These are phyloP conservation scores for Octomys mimax DNA, from an alignment of 2,797 vertebrate species.

Conservation along the genomic window DNA sequence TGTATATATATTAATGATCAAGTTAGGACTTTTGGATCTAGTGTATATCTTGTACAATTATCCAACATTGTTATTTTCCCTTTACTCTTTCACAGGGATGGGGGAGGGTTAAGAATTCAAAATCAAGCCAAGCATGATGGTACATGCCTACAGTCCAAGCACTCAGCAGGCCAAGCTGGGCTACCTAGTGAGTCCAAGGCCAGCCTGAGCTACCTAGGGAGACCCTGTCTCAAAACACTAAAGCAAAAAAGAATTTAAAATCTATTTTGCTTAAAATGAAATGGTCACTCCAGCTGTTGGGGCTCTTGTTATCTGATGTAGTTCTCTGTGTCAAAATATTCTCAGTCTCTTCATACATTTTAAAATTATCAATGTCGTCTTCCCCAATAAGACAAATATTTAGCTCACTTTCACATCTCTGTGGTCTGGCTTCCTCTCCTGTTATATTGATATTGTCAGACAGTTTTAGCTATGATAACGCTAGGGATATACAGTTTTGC, in stretches of 20 bases:
- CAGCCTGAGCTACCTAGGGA: background rate
- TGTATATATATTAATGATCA: background rate
- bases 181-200: background rate
- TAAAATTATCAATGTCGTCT: background rate
- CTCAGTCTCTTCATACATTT: background rate
- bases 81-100: background rate
- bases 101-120: background rate
- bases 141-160: background rate
- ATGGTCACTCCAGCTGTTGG: background rate
- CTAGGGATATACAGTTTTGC: background rate
- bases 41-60: background rate
- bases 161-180: background rate
- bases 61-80: background rate
- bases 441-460: background rate
- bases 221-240: background rate
- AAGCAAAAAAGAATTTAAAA: background rate
- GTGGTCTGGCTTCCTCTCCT: background rate
- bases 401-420: background rate
- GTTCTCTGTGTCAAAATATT: background rate
- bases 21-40: background rate
- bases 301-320: background rate
- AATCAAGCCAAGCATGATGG: background rate
- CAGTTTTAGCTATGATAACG: background rate
- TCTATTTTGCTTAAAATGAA: background rate
- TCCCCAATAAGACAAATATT: background rate